These are phyloP conservation scores for Eurytemora carolleeae DNA, from an alignment of 1,140 invertebrate species.

Conservation along the genomic window DNA sequence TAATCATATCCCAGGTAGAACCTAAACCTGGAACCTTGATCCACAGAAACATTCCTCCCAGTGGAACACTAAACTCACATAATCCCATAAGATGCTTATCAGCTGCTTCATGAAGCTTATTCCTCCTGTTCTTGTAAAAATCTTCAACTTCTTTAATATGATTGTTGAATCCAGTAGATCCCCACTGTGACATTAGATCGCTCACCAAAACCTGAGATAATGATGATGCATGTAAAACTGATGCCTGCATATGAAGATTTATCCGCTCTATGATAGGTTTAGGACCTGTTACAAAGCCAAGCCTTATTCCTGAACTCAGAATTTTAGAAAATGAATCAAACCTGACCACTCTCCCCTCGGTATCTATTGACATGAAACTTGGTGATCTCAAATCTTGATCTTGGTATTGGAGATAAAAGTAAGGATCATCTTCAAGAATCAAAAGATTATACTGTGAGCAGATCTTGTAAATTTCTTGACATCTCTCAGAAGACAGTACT, in stretches of 20 bases:
- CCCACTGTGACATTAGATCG: constrained; percentile 39
- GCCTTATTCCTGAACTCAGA: constrained; percentile 43
- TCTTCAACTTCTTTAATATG: constrained; percentile 37
- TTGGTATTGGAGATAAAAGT: constrained; percentile 49
- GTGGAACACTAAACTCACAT: neutral
- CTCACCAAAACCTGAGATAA: constrained; percentile 46
- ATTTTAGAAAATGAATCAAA: constrained; percentile 63
- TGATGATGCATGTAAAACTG: constrained; percentile 46
- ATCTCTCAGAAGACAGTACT: constrained; percentile 39
- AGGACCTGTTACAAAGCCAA: constrained; percentile 48
- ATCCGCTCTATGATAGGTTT: constrained; percentile 36
- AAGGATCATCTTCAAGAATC: constrained; percentile 60
- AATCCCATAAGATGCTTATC: constrained; percentile 33
- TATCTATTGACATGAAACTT: constrained; percentile 50
- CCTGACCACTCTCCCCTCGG: constrained; percentile 48
- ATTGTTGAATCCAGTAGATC: constrained; percentile 34
- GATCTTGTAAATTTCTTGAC: constrained; percentile 47
- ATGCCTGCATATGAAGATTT: constrained; percentile 40
- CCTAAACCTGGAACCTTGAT: constrained; percentile 33
- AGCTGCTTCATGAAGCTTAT: constrained; percentile 36
- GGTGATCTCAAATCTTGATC: constrained; percentile 34
- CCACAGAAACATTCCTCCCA: neutral
- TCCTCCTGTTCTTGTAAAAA: constrained; percentile 44
- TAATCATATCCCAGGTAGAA: constrained; percentile 50
- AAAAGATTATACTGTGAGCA: constrained; percentile 51